phyloP scores from a whole-genome alignment of 2,797 vertebrate species.

The Platyrinchus mystaceus region DNA sequence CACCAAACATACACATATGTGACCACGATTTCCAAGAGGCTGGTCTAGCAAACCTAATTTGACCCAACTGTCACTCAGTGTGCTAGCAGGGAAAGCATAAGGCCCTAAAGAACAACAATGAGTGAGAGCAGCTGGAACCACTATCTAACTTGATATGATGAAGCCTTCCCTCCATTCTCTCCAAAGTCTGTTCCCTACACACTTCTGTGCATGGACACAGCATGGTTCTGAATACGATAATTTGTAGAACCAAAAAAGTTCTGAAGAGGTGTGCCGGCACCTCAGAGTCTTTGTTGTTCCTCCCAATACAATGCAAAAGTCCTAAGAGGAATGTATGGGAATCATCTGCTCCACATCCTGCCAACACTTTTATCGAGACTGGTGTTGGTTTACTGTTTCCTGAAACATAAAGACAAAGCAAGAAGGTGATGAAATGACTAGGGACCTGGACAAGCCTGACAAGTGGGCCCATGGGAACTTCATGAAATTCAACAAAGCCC shows the following conservation, averaged over 20 bases:
- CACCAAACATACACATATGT: no score
- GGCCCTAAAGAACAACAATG: no score
- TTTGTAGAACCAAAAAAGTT: neutral
- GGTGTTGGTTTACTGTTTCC: neutral
- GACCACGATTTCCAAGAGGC: no score
- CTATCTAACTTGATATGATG: no score
- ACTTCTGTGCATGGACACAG: no score
- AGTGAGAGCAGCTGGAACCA: no score
- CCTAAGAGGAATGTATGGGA: neutral
- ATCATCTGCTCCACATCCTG: rapidly evolving
- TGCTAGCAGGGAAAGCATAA: no score
- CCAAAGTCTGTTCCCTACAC: no score
- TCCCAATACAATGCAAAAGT: neutral
- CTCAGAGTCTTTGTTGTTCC: neutral
- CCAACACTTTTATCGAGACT: neutral
- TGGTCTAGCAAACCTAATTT: no score
- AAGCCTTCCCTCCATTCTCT: no score
- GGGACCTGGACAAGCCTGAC: neutral
- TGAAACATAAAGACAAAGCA: neutral
- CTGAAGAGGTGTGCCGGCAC: neutral
- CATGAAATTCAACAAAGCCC: neutral
- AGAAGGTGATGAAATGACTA: neutral
- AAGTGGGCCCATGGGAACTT: neutral
- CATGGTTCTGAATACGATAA: no score
- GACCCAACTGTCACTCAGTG: no score